Percentiles rank a stretch among this genome's conserved stretches.
Conservation (phyloP, 2,113 vertebrate species). For the Oceanodroma tethys region DNA sequence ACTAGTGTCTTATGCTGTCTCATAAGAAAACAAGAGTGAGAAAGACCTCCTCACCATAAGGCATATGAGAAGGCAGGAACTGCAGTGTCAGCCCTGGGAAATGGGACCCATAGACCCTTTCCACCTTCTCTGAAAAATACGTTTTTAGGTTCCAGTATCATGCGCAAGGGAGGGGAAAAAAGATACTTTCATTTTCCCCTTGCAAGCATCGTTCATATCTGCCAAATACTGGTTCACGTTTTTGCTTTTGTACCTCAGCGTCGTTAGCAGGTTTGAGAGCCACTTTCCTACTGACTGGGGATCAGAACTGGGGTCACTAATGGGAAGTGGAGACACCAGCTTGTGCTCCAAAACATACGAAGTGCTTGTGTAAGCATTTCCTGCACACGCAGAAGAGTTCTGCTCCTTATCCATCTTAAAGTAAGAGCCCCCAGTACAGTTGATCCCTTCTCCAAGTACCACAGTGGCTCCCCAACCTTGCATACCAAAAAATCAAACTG, state of each 20-base stretch:
- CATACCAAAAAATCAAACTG: not conserved
- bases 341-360: not conserved
- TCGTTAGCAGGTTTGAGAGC: not conserved
- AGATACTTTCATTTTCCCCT: not conserved
- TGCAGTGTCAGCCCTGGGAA: not conserved
- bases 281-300: not conserved
- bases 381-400: not conserved
- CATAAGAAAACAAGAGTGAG: not conserved
- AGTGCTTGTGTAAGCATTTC: not conserved
- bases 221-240: not conserved
- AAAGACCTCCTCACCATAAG: not conserved
- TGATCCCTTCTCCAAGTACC: not conserved
- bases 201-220: not conserved
- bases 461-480: not conserved
- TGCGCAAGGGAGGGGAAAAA: too few relatives aligned
- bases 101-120: rapidly evolving
- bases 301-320: not conserved
- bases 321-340: not conserved
- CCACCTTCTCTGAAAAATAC: not conserved
- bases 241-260: not conserved
- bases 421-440: not conserved
- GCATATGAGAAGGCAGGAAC: not conserved
- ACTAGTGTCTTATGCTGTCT: not conserved
- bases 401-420: not conserved
- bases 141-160: not conserved